These are phyloP conservation scores for Propithecus coquereli DNA, from an alignment of 2,113 vertebrate species.

Conservation along the genomic window DNA sequence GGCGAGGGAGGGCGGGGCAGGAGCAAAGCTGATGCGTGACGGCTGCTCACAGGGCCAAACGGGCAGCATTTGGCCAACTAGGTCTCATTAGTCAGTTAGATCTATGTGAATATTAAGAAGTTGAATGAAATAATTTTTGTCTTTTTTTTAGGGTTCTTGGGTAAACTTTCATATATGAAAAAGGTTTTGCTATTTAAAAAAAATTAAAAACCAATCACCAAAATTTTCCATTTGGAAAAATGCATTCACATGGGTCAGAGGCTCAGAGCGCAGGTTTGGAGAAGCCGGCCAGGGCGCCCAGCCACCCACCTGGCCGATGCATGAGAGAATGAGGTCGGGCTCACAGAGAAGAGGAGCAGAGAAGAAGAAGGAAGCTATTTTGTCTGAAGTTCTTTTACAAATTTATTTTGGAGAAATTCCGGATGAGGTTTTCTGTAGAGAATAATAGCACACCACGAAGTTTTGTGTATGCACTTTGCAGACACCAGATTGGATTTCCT, in stretches of 20 bases:
- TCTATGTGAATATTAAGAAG: neutral
- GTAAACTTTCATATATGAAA: neutral
- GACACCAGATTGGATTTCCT: neutral
- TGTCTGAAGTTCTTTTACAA: neutral
- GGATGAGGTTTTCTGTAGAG: neutral
- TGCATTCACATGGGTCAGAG: neutral
- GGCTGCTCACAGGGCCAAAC: neutral
- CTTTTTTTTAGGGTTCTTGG: neutral
- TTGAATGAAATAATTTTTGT: neutral
- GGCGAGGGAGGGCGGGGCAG: rapidly evolving
- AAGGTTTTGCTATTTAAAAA: neutral
- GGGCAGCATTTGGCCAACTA: neutral
- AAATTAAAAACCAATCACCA: neutral
- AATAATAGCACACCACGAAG: neutral
- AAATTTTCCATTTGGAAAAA: neutral
- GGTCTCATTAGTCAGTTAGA: neutral
- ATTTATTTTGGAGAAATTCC: neutral
- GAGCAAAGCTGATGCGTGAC: neutral
- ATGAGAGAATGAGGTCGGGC: neutral
- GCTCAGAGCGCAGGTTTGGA: neutral
- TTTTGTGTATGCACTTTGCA: neutral
- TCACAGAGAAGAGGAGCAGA: neutral
- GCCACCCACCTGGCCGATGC: neutral
- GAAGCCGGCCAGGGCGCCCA: neutral
- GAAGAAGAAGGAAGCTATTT: neutral